Percentiles rank a stretch among this genome's conserved stretches.
These are phyloP conservation scores for Lapara coniferarum DNA, from an alignment of 2,888 invertebrate genomes.

Conservation along the genomic window DNA sequence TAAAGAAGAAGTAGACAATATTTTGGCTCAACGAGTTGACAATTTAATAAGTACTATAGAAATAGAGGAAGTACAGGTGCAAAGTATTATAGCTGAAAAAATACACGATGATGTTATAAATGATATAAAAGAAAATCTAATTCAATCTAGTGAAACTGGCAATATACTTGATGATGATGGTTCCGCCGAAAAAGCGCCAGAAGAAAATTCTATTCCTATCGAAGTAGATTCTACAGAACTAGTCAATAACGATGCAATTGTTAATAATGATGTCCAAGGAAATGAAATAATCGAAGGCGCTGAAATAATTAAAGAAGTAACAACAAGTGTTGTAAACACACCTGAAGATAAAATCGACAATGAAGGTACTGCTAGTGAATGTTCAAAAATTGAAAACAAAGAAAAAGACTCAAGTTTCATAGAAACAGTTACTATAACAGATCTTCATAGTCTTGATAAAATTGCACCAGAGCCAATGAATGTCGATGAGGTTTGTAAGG, in stretches of 20 bases:
- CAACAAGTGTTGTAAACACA: not conserved
- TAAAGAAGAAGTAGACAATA: constrained; percentile 13
- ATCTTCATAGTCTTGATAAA: constrained; percentile 19
- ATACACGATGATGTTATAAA: not conserved
- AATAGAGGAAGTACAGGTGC: not conserved
- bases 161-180: not conserved
- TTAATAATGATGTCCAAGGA: not conserved
- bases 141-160: not conserved
- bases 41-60: not conserved
- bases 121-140: not conserved
- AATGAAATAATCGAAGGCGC: constrained; percentile 6
- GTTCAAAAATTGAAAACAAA: not conserved
- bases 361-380: not conserved
- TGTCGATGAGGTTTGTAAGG: constrained; percentile 27
- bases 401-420: not conserved
- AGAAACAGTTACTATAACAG: constrained; percentile 8
- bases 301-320: not conserved
- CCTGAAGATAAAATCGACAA: not conserved
- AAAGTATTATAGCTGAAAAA: not conserved
- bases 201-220: not conserved
- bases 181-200: not conserved
- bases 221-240: not conserved
- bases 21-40: constrained; percentile 1
- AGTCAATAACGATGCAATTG: not conserved
- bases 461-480: constrained; percentile 34